Evolutionary conservation across 2,888 invertebrate genomes (phyloP).

Genomic region (Tanytarsus gracilentus): DNA sequence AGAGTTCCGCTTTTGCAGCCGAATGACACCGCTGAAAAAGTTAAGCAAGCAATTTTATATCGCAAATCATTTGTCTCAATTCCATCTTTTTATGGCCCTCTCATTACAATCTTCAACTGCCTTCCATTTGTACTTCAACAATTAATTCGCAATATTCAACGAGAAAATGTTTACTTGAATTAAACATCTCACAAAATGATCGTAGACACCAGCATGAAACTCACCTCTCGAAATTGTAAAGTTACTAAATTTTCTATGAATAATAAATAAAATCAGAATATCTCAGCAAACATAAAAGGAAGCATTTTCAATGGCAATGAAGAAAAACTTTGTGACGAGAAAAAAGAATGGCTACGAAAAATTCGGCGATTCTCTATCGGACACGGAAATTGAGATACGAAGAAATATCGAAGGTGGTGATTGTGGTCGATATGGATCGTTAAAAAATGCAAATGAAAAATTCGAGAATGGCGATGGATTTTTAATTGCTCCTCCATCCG

Average conservation of each 20-base stretch:
- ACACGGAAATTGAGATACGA: background rate
- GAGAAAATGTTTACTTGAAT: no score
- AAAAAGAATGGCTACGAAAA: background rate
- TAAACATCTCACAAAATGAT: no score
- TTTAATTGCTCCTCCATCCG: no score
- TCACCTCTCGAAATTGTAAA: no score
- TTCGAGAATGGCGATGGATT: background rate
- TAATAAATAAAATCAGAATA: no score
- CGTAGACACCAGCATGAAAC: no score
- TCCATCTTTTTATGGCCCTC: background rate
- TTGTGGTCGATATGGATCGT: background rate
- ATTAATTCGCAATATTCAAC: no score
- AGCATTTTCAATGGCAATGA: no score
- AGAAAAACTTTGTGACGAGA: background rate
- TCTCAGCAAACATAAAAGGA: no score
- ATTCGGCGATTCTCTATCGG: background rate
- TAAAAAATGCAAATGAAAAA: background rate
- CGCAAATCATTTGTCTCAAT: background rate
- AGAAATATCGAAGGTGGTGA: background rate
- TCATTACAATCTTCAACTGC: background rate
- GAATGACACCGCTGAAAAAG: background rate
- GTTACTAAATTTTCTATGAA: no score
- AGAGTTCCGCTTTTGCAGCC: background rate
- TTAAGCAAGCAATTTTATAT: background rate
- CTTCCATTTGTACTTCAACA: background rate